These are phyloP conservation scores for Petrocephalus sullivani DNA, from an alignment of 2,797 vertebrate genomes.

Conservation along the genomic window DNA sequence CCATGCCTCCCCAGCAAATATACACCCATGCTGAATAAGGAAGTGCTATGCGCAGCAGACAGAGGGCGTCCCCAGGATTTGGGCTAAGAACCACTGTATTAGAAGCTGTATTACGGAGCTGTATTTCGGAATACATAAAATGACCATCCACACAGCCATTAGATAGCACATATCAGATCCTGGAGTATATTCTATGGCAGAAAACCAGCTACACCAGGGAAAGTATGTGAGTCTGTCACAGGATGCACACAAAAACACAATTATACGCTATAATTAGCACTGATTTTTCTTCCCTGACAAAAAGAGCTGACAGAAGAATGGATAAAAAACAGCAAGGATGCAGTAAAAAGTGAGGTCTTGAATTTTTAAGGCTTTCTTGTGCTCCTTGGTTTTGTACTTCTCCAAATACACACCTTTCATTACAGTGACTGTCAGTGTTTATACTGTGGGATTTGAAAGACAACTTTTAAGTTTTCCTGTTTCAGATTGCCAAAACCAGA, in stretches of 20 bases:
- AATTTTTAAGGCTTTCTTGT: not conserved
- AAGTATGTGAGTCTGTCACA: not conserved
- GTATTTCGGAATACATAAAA: not conserved
- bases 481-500: not conserved
- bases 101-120: not conserved
- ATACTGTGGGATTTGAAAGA: slow-evolving; percentile 4
- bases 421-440: slow-evolving; percentile 3
- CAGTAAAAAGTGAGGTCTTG: not conserved
- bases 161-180: not conserved
- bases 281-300: not conserved
- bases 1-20: not conserved
- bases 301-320: not conserved
- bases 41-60: not conserved
- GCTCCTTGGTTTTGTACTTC: not conserved
- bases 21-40: not conserved
- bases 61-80: not conserved
- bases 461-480: not conserved
- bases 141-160: not conserved
- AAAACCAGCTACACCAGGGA: not conserved
- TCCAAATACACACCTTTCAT: slow-evolving; percentile 3
- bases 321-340: not conserved
- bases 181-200: not conserved
- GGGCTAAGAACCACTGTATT: not conserved
- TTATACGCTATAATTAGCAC: not conserved
- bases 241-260: not conserved